Evolutionary conservation across 2,888 invertebrate genomes (phyloP).

Genomic region (Choristoneura rosaceana): DNA sequence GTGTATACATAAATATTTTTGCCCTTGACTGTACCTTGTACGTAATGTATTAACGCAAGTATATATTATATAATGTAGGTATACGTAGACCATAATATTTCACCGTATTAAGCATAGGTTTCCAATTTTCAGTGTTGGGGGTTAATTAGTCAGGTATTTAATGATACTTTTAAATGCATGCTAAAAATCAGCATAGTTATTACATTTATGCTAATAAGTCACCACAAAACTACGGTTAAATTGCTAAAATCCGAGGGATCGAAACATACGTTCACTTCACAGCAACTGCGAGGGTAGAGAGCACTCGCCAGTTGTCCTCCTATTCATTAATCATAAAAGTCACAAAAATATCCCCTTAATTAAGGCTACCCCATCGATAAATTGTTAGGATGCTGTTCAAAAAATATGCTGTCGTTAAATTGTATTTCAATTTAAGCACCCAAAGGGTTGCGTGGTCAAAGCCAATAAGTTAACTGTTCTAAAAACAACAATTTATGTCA

Average conservation of each 20-base stretch:
- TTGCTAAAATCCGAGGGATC: conserved; percentile 51
- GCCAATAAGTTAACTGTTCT: no score
- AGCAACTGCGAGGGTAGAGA: conserved; percentile 46
- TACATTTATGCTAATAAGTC: conserved; percentile 47
- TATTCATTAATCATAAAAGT: conserved; percentile 40
- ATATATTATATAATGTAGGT: not conserved
- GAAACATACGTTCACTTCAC: conserved; percentile 46
- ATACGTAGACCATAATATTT: not conserved
- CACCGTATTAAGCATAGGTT: not conserved
- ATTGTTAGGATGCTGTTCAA: no score
- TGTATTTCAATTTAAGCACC: no score
- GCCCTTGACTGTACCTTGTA: no score
- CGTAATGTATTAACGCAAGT: not conserved
- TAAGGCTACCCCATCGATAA: not conserved
- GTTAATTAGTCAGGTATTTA: not conserved
- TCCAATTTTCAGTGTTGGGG: not conserved
- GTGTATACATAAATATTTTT: no score
- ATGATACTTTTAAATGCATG: not conserved
- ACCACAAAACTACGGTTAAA: conserved; percentile 50
- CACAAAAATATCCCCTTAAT: conserved; percentile 20
- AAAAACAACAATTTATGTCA: no score
- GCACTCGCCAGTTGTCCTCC: conserved; percentile 16
- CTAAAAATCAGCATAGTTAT: not conserved
- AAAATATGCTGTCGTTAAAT: no score
- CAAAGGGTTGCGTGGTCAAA: no score